A percentile compares a stretch with the other conserved stretches of the same genome.
Evolutionary conservation across 2,797 vertebrate species (phyloP).

Genomic region (Spea hammondii): DNA sequence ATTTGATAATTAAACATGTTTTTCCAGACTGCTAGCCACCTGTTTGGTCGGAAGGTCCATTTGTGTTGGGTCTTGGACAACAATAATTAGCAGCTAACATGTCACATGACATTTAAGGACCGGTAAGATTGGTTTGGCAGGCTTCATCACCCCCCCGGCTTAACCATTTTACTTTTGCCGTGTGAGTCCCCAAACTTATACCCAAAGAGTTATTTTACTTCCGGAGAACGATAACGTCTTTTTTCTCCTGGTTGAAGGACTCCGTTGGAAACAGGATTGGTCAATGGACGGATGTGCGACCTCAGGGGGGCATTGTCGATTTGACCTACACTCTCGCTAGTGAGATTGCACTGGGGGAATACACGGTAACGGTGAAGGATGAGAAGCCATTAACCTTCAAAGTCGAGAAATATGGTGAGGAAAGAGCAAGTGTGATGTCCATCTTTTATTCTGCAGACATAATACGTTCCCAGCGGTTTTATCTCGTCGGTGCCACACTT

Average conservation of each 20-base stretch:
- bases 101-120: too few species aligned
- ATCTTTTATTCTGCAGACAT: neutral
- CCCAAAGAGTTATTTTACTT: too few species aligned
- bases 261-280: neutral
- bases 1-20: too few species aligned
- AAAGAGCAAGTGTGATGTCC: neutral
- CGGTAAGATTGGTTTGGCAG: too few species aligned
- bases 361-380: conserved; percentile 21
- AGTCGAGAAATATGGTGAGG: conserved; percentile 29
- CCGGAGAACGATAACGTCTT: accelerated
- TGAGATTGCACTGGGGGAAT: conserved; percentile 12
- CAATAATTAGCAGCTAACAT: too few species aligned
- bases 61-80: too few species aligned
- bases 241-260: neutral
- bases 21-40: too few species aligned
- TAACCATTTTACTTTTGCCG: neutral
- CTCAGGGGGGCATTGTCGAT: conserved; percentile 49
- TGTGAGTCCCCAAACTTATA: too few species aligned
- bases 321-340: conserved; percentile 36
- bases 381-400: conserved; percentile 24
- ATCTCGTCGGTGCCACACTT: neutral
- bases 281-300: conserved; percentile 21
- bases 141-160: neutral
- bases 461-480: neutral
- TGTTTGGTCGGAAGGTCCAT: too few species aligned